Percentiles rank a stretch among this genome's conserved stretches.
Conservation (phyloP, 2,888 invertebrate genomes). For the Bhutanitis thaidina region DNA sequence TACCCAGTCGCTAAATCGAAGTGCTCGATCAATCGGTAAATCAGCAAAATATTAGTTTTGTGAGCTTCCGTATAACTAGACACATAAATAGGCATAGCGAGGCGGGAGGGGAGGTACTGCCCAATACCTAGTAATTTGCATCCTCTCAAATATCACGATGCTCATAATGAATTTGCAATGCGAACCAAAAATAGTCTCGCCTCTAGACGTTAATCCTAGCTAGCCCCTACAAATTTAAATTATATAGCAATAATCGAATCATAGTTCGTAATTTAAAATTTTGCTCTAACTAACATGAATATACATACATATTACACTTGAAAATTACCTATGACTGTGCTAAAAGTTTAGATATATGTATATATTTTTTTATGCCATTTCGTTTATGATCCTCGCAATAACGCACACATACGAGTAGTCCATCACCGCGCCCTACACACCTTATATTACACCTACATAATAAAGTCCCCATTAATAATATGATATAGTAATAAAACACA, state of each 20-base stretch:
- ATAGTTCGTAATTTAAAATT: constrained; percentile 39
- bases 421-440: constrained; percentile 64
- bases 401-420: constrained; percentile 60
- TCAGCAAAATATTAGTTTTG: background rate
- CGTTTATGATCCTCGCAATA: constrained; percentile 55
- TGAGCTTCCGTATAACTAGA: background rate
- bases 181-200: too few relatives aligned
- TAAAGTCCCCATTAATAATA: constrained; percentile 54
- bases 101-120: background rate
- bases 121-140: too few relatives aligned
- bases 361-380: constrained; percentile 42
- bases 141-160: too few relatives aligned
- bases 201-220: background rate
- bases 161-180: too few relatives aligned
- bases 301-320: constrained; percentile 55
- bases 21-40: background rate
- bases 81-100: background rate
- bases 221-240: constrained; percentile 38
- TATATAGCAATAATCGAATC: constrained; percentile 45
- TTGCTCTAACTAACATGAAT: constrained; percentile 64
- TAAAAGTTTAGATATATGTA: constrained; percentile 55
- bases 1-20: background rate
- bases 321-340: constrained; percentile 40
- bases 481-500: constrained; percentile 53
- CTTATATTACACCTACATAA: constrained; percentile 51